Base-by-base conservation (phyloP, 2,797 vertebrate genomes). In the Sardinella longiceps region DNA sequence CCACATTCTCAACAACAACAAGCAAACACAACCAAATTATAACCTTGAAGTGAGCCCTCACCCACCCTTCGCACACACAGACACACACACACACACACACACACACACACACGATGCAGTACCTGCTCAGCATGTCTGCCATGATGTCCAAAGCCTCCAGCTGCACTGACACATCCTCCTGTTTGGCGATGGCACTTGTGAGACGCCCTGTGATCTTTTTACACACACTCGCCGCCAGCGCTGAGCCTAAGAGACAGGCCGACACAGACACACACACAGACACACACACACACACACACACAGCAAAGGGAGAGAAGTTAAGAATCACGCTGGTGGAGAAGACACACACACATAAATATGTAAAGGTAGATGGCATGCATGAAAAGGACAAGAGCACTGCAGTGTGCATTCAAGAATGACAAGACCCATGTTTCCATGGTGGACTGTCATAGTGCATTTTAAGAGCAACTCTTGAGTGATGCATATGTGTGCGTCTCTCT, bases 161-260 rank as follows among this genome's bases (percentile, higher is more conserved):
- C 87, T 99, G 98, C 85, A 99, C 98, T 1, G 98, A 99, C 23
- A 99, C 98, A 80, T 99, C 98, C 88, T 99, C 98, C 92, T 99
- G 98, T 91, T 99, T 99, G 92, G 98, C 98, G 91, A 99, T 99
- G 91, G 98, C 98, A 89, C 98, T 99, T 81, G 98, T 99, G 90
- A 99, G 96, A 77, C 98, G 97, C n/a, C 98, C 98, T 2, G 98
- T 99, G 87, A 99, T 99, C 94, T 99, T 99, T 95, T 99, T 99
- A 94, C 98, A 99, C 84, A 99, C 98, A 46, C 98, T 99, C 92
- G 98, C 98, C 84, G 98, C 98, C 88, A 99, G 94, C 77, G 98
- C 98, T 81, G 98, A 99, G 85, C 98, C 98, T 99, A 83, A 0
- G 10, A 39, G 58, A 88, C 85, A 84, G 6, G 82, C 83, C 25